Base-by-base conservation (phyloP, 92 coral and sea anemone genomes). In the Actinernus sp. region DNA sequence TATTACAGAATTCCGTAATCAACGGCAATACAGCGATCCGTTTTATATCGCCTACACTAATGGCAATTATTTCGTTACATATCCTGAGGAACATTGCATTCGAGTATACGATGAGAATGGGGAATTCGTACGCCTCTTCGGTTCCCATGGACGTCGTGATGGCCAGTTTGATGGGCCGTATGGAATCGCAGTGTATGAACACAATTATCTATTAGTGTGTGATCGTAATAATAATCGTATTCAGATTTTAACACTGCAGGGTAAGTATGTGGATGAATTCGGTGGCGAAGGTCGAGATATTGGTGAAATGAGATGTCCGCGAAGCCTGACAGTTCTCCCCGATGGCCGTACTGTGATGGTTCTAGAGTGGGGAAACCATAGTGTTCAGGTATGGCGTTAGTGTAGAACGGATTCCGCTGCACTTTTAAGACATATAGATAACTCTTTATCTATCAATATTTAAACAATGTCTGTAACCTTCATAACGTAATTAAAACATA, bases 141-240 rank as follows among this genome's bases (percentile, higher is more conserved):
- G 56, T 28, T 28, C 11, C 39, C 2, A 41, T 27, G 69, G 56
- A 14, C 0, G 20, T 23, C 2, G 9, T 22, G 69, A 17, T 17
- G 56, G 69, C 21, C 69, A 62, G 37, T 62, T 62, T 27, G n/a
- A 62, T 27, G 1, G 0, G 0, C 21, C 31, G 13, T 7, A 0
- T 62, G 69, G 69, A 41, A 53, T 62, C n/a, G 54, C 69, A n/a
- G 55, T 27, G n/a, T n/a, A n/a, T n/a, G n/a, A n/a, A n/a, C n/a
- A n/a, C n/a, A n/a, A n/a, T n/a, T n/a, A n/a, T n/a, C 23, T 62
- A 38, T 62, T 62, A 16, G 69, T 27, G 24, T 45, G 69, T 44
- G 56, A 62, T 45, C 0, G 22, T 0, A 4, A 0, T 41, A 45
- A 62, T 11, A 38, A 45, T 41, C 69, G 43, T 12, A 43, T 62